A percentile compares a stretch with the other conserved stretches of the same genome.
These are phyloP conservation scores for Mechanitis mazaeus DNA, from an alignment of 2,888 invertebrate species.

Conservation along the genomic window DNA sequence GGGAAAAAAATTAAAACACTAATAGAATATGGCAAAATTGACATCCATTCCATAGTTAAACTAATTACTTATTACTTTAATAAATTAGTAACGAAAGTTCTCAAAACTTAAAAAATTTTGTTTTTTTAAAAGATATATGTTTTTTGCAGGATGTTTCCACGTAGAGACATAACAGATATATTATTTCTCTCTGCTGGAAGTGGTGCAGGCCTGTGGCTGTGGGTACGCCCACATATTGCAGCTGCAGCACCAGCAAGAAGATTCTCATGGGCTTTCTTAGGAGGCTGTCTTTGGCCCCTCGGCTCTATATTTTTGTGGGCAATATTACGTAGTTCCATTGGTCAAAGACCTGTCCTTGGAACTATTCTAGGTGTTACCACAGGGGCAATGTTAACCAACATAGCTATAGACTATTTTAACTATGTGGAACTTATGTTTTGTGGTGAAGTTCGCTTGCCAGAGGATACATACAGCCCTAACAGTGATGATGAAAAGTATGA, in stretches of 20 bases:
- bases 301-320: constrained; percentile 95
- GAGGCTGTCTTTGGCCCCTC: constrained; percentile 89
- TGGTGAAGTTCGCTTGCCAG: constrained; percentile 68
- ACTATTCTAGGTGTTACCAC: constrained; percentile 83
- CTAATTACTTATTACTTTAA: too few species aligned
- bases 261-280: constrained; percentile 83
- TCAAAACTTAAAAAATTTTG: too few species aligned
- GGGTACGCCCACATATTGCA: constrained; percentile 85
- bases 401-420: constrained; percentile 79
- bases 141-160: constrained; percentile 81
- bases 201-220: constrained; percentile 90
- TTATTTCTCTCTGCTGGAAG: constrained; percentile 87
- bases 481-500: constrained; percentile 76
- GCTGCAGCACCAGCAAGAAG: constrained; percentile 78
- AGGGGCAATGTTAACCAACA: constrained; percentile 79
- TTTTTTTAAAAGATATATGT: constrained; percentile 1
- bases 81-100: too few species aligned
- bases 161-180: constrained; percentile 86
- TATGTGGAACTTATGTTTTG: constrained; percentile 78
- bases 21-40: too few species aligned
- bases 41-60: too few species aligned
- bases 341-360: constrained; percentile 80
- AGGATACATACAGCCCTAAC: constrained; percentile 64
- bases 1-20: too few species aligned
- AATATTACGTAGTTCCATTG: constrained; percentile 86